A percentile compares a stretch with the other conserved stretches of the same genome.
Evolutionary conservation across 37 sponge, comb jelly and placozoan species (phyloP).

Genomic region (Haliclona indistincta): DNA sequence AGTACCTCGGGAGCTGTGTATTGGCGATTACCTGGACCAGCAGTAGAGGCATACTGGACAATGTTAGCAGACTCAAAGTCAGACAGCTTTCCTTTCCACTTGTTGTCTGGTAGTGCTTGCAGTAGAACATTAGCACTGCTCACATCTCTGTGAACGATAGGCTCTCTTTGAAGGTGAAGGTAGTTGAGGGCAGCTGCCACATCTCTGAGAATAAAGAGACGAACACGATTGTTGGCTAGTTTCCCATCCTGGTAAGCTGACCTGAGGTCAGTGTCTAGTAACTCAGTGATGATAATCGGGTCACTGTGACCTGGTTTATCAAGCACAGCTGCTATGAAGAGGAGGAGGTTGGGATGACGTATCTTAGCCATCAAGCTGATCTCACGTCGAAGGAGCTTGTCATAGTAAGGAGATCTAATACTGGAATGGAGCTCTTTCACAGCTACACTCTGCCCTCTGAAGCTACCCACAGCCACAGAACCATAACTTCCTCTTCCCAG

Average conservation of each 20-base stretch:
- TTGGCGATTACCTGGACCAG: constrained; percentile 52
- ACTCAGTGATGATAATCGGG: constrained; percentile 64
- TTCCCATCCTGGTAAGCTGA: constrained; percentile 19
- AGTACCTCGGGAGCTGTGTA: constrained; percentile 81
- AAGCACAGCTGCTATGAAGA: constrained; percentile 65
- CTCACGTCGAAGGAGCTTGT: constrained; percentile 46
- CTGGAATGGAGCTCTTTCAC: constrained; percentile 43
- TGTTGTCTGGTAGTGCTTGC: constrained; percentile 1
- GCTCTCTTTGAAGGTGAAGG: constrained; percentile 64
- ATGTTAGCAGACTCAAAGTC: constrained; percentile 87
- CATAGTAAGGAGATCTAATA: neutral
- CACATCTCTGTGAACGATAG: constrained; percentile 84
- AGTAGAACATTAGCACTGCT: constrained; percentile 84
- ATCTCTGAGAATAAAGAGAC: constrained; percentile 39
- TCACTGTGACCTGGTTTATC: constrained; percentile 12
- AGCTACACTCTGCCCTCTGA: constrained; percentile 58
- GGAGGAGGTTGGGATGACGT: constrained; percentile 68
- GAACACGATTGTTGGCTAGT: neutral
- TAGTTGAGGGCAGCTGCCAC: constrained; percentile 76
- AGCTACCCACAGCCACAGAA: constrained; percentile 39
- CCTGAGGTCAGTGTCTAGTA: constrained; percentile 66
- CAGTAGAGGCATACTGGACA: constrained; percentile 30
- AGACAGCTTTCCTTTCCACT: constrained; percentile 65
- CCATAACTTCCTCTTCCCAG: constrained; percentile 71
- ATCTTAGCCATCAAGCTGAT: constrained; percentile 38